Evolutionary conservation across 2,113 vertebrate genomes (phyloP).

Genomic region (Illadopsis cleaveri): DNA sequence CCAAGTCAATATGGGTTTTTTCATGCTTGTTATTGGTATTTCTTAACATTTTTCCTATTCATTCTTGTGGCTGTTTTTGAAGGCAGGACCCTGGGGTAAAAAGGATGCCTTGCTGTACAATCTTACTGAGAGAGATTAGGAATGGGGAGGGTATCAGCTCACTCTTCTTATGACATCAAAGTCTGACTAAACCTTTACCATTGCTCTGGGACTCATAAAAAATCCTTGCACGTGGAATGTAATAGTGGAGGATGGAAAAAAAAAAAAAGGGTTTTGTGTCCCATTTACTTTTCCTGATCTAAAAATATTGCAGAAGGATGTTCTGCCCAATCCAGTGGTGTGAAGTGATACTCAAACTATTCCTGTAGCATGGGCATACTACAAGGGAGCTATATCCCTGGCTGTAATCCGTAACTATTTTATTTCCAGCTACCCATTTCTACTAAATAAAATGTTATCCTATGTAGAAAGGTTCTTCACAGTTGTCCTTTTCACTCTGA

Average conservation of each 20-base stretch:
- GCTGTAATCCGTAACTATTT: background rate
- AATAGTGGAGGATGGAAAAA: background rate
- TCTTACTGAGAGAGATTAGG: background rate
- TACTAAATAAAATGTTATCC: background rate
- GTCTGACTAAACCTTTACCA: background rate
- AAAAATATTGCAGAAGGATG: background rate
- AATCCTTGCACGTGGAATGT: background rate
- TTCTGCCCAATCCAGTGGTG: background rate
- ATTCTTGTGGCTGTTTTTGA: background rate
- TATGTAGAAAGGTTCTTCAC: background rate
- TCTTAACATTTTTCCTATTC: background rate
- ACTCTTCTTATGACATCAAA: background rate
- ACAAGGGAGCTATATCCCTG: background rate
- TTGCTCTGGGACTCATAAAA: background rate
- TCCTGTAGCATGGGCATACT: background rate
- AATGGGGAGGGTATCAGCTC: background rate
- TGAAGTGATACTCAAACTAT: background rate
- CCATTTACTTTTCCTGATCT: background rate
- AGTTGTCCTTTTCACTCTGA: background rate
- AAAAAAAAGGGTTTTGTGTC: fast-evolving
- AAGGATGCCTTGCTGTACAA: background rate
- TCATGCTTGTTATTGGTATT: background rate
- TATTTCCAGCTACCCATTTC: background rate
- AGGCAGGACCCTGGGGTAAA: background rate
- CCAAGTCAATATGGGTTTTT: background rate